phyloP scores from a whole-genome alignment of 1,140 invertebrate species.

The Hycleus cichorii region DNA sequence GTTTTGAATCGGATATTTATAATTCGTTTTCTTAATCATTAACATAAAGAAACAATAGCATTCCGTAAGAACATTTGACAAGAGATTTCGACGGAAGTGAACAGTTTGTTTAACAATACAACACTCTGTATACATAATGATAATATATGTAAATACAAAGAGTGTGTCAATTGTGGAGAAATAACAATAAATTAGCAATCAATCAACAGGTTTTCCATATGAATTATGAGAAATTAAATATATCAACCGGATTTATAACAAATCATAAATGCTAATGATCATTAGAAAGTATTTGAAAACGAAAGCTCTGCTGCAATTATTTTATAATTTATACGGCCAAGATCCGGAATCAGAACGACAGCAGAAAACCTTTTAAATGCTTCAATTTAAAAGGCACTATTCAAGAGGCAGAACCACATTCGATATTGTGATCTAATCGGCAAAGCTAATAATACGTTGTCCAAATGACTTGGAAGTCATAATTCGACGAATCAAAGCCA shows the following conservation, averaged over 20 bases:
- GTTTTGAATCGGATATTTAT: slow-evolving; percentile 6
- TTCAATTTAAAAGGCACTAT: too few species aligned
- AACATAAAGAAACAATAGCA: slow-evolving; percentile 9
- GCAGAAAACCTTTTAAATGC: too few species aligned
- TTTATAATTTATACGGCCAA: too few species aligned
- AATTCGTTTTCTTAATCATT: slow-evolving; percentile 5
- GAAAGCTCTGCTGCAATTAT: too few species aligned
- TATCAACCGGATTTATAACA: too few species aligned
- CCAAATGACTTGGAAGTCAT: too few species aligned
- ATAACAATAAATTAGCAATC: neutral
- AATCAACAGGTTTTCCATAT: neutral
- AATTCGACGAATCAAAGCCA: too few species aligned
- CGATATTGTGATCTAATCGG: slow-evolving; percentile 9
- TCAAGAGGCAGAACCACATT: neutral
- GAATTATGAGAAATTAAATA: too few species aligned
- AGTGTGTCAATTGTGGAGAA: neutral
- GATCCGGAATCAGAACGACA: too few species aligned
- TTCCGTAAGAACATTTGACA: slow-evolving; percentile 8
- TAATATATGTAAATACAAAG: slow-evolving; percentile 9
- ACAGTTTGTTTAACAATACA: slow-evolving; percentile 13
- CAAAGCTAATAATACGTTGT: slow-evolving; percentile 1
- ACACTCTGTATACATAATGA: slow-evolving; percentile 12
- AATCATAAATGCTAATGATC: too few species aligned
- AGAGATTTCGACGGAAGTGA: slow-evolving; percentile 12
- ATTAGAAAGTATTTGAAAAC: too few species aligned